Conservation (phyloP, 2,113 vertebrate genomes). For the Amazona guildingii region DNA sequence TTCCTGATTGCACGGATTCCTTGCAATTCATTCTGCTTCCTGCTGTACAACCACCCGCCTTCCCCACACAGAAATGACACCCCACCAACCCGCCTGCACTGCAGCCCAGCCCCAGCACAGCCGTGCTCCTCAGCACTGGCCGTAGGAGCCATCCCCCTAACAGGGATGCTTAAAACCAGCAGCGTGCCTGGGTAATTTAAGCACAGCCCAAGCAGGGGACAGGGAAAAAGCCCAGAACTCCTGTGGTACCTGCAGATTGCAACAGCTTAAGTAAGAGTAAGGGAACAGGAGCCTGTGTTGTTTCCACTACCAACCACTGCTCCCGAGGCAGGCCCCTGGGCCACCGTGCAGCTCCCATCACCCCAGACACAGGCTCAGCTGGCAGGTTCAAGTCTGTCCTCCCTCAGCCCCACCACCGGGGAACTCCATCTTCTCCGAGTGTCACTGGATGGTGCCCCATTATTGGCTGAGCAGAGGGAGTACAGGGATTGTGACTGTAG, state of each 20-base stretch:
- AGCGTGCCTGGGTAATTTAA: background rate
- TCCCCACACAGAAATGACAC: background rate
- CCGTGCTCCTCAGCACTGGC: background rate
- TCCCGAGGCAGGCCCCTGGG: background rate
- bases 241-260: background rate
- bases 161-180: background rate
- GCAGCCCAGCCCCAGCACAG: background rate
- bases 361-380: rapidly evolving
- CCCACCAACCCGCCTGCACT: rapidly evolving
- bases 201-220: background rate
- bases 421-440: background rate
- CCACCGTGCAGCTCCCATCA: background rate
- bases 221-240: background rate
- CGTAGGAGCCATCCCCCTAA: background rate
- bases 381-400: background rate
- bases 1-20: background rate
- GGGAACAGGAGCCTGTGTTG: background rate
- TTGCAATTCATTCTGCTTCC: background rate
- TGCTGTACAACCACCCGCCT: background rate
- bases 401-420: background rate
- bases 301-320: background rate
- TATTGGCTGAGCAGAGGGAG: background rate
- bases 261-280: background rate
- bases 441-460: rapidly evolving
- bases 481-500: background rate